Percentiles rank a stretch among this genome's conserved stretches.
Evolutionary conservation across 2,888 invertebrate species (phyloP).

Genomic region (Dolomedes plantarius): DNA sequence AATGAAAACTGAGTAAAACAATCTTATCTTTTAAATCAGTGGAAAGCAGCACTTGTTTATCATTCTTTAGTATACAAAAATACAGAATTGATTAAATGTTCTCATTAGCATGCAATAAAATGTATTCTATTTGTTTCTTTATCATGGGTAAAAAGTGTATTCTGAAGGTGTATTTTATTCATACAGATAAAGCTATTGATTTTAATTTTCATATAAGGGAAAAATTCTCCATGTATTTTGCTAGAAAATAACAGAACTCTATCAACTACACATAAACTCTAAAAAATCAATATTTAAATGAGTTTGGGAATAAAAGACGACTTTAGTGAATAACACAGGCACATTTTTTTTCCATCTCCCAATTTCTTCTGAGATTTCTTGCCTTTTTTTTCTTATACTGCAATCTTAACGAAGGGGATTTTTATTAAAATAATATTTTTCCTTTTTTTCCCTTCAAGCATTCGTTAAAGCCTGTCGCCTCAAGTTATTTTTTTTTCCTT

Average conservation of each 20-base stretch:
- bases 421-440: constrained; percentile 51
- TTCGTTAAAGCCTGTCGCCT: constrained; percentile 15
- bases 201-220: too few species aligned
- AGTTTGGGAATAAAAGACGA: background rate
- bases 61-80: too few species aligned
- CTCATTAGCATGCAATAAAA: too few species aligned
- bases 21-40: too few species aligned
- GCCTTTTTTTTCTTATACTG: background rate
- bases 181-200: too few species aligned
- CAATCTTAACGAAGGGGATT: constrained; percentile 35
- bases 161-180: too few species aligned
- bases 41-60: too few species aligned
- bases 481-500: background rate
- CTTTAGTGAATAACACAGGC: background rate
- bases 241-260: background rate
- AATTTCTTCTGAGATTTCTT: constrained; percentile 4
- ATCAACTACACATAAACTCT: constrained; percentile 16
- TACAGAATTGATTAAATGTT: too few species aligned
- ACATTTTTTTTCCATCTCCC: background rate
- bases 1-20: too few species aligned
- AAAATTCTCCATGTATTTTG: too few species aligned
- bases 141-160: too few species aligned
- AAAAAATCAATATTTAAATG: constrained; percentile 12
- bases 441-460: background rate
- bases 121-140: too few species aligned